Conservation (phyloP, 2,888 invertebrate genomes). For the Scaptomyza polygonia region DNA sequence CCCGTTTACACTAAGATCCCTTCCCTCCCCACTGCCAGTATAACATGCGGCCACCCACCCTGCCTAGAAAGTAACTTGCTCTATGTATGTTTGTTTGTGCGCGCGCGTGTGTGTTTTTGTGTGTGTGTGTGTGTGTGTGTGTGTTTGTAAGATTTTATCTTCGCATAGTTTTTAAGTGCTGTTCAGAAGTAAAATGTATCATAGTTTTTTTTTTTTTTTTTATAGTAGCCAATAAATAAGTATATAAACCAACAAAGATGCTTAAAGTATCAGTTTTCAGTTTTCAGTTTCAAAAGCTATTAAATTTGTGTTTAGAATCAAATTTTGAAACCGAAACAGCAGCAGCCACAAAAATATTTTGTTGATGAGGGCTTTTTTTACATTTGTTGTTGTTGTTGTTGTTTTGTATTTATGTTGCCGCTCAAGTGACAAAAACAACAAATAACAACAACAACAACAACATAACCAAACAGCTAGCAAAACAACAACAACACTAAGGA, state of each 20-base stretch:
- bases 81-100: too few species aligned
- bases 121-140: slow-evolving; percentile 10
- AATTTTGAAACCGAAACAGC: too few species aligned
- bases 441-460: slow-evolving; percentile 14
- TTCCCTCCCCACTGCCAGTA: not conserved
- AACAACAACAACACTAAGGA: slow-evolving; percentile 14
- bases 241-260: not conserved
- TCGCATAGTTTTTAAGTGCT: slow-evolving; percentile 35
- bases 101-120: slow-evolving; percentile 5
- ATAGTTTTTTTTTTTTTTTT: too few species aligned
- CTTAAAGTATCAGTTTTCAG: not conserved
- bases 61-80: slow-evolving; percentile 57
- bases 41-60: not conserved
- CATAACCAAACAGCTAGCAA: slow-evolving; percentile 29
- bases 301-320: slow-evolving; percentile 44
- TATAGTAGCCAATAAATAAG: not conserved
- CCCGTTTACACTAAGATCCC: not conserved
- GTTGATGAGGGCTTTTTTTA: not conserved
- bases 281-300: slow-evolving; percentile 32
- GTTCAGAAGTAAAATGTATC: slow-evolving; percentile 8
- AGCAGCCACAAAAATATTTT: not conserved
- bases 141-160: slow-evolving; percentile 30
- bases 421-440: too few species aligned
- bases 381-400: slow-evolving; percentile 4
- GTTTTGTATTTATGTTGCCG: too few species aligned